phyloP scores from a whole-genome alignment of 2,888 invertebrate species.

The Conistra vaccinii region DNA sequence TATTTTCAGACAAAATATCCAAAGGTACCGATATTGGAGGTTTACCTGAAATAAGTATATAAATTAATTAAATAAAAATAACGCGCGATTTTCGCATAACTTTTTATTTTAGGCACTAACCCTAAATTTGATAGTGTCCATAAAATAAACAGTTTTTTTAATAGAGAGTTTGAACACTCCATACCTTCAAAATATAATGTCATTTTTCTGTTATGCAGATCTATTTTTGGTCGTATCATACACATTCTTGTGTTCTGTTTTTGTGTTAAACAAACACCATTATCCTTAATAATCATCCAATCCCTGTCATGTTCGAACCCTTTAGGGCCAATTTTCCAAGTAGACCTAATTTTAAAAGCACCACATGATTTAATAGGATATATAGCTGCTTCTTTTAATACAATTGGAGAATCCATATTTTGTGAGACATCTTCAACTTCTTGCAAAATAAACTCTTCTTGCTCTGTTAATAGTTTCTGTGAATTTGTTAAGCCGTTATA shows the following conservation, averaged over 20 bases:
- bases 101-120: neutral
- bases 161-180: neutral
- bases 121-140: neutral
- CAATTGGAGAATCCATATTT: conserved; percentile 69
- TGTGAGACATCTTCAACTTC: conserved; percentile 53
- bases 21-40: conserved; percentile 89
- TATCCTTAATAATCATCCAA: conserved; percentile 97
- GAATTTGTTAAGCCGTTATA: conserved; percentile 64
- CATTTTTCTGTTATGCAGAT: conserved; percentile 90
- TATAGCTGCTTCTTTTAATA: conserved; percentile 86
- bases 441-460: conserved; percentile 59
- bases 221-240: conserved; percentile 93
- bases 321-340: conserved; percentile 94
- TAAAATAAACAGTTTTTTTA: neutral
- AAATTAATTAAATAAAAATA: neutral
- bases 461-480: conserved; percentile 66
- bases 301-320: conserved; percentile 97
- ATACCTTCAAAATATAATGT: conserved; percentile 92
- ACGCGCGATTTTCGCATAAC: neutral
- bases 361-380: conserved; percentile 98
- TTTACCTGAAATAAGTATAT: conserved; percentile 85
- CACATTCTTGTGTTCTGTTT: conserved; percentile 96
- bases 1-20: conserved; percentile 72
- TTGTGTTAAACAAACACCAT: conserved; percentile 96
- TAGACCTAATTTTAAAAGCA: conserved; percentile 92